A percentile compares a stretch with the other conserved stretches of the same genome.
phyloP scores from a whole-genome alignment of 2,888 invertebrate genomes.

The Stictocephala bisonia region DNA sequence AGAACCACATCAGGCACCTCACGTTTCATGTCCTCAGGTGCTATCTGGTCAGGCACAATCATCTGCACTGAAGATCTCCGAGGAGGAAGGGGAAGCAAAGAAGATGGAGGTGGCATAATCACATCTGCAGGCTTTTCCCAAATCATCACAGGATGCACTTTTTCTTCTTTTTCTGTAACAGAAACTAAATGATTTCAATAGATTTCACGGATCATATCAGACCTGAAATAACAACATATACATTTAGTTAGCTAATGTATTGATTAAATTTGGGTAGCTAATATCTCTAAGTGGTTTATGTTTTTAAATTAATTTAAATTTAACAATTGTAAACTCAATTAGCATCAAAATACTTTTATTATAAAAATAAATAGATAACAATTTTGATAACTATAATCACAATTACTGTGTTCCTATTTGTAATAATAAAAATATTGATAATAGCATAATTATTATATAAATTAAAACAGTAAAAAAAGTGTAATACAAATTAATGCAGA shows the following conservation, averaged over 20 bases:
- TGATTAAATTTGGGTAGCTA: no score
- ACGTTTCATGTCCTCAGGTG: conserved; percentile 58
- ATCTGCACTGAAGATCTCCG: conserved; percentile 67
- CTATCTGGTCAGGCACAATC: conserved; percentile 34
- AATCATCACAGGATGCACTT: conserved; percentile 50
- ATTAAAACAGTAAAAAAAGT: no score
- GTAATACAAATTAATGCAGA: no score
- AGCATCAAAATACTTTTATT: no score
- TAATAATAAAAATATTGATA: no score
- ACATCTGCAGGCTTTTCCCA: conserved; percentile 43
- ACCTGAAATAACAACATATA: not conserved
- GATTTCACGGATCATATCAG: no score
- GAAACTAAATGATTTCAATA: not conserved
- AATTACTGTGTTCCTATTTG: not conserved
- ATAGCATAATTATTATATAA: no score
- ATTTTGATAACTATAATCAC: not conserved
- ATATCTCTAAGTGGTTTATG: no score
- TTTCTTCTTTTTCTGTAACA: conserved; percentile 51
- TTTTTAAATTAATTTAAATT: no score
- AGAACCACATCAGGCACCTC: conserved; percentile 26
- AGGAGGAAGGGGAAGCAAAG: conserved; percentile 71
- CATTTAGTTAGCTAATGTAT: no score
- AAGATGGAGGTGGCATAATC: conserved; percentile 68
- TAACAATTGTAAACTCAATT: no score
- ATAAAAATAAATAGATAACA: not conserved